Conservation (phyloP, 2,888 invertebrate genomes). For the Caenorhabditis japonica region DNA sequence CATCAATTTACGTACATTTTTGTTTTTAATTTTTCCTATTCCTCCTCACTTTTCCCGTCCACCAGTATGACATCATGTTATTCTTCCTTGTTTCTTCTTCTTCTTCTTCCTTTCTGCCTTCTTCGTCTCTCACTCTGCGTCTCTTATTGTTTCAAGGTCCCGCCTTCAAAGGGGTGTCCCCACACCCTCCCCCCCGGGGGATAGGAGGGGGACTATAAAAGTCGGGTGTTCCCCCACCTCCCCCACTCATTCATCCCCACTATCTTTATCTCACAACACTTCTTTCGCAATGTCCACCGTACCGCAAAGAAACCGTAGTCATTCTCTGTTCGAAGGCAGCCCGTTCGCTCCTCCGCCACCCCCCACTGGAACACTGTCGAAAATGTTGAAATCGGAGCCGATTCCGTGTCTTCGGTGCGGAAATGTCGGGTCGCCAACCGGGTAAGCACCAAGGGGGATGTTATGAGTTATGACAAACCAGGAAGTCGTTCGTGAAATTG, state of each 20-base stretch:
- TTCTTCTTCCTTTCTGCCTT: too few relatives aligned
- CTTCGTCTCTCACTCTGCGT: too few relatives aligned
- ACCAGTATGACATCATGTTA: too few relatives aligned
- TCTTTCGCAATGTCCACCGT: slow-evolving; percentile 5
- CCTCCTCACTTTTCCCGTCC: too few relatives aligned
- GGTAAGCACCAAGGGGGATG: slow-evolving; percentile 31
- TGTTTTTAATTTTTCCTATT: too few relatives aligned
- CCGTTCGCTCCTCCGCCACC: slow-evolving; percentile 28
- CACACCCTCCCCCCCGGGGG: not conserved
- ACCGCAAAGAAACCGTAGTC: slow-evolving; percentile 49
- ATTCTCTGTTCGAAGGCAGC: slow-evolving; percentile 50
- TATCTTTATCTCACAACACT: slow-evolving; percentile 1
- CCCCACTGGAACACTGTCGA: slow-evolving; percentile 13
- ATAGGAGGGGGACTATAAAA: not conserved
- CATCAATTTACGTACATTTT: too few relatives aligned
- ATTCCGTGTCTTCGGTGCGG: slow-evolving; percentile 64
- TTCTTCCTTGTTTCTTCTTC: too few relatives aligned
- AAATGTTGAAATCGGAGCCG: slow-evolving; percentile 61
- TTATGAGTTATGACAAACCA: too few relatives aligned
- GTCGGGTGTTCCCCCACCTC: not conserved
- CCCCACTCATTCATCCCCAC: not conserved
- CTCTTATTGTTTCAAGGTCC: slow-evolving; percentile 6
- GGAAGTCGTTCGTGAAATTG: too few relatives aligned
- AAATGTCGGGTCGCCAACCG: slow-evolving; percentile 56
- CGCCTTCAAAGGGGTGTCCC: too few relatives aligned